Evolutionary conservation across 2,113 vertebrate genomes (phyloP).

Genomic region (Arizona elegans): DNA sequence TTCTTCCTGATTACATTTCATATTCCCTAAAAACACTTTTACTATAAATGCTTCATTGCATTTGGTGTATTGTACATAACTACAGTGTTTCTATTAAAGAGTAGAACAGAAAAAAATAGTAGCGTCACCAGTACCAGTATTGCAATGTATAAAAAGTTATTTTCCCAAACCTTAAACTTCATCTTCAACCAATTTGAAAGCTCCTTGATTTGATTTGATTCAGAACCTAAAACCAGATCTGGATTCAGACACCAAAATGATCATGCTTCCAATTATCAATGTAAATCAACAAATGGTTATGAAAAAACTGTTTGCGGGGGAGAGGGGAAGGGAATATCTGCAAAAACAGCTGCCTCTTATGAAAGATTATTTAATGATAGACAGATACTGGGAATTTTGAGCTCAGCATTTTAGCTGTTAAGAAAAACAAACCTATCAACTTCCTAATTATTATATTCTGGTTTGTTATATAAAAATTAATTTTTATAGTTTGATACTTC

Average conservation of each 20-base stretch:
- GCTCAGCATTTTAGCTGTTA: background rate
- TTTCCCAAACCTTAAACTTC: background rate
- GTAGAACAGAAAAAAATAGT: background rate
- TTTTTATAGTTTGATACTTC: background rate
- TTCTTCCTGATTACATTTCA: constrained; percentile 20
- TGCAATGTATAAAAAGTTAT: background rate
- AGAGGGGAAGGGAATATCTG: background rate
- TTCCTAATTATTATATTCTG: background rate
- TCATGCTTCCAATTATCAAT: background rate
- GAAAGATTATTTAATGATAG: background rate
- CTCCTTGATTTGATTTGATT: background rate
- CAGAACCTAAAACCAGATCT: background rate
- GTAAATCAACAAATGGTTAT: background rate
- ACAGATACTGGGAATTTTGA: background rate
- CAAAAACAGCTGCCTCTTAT: background rate
- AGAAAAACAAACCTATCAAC: background rate
- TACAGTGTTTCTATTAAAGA: background rate
- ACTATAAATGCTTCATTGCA: constrained; percentile 26
- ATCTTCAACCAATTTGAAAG: background rate
- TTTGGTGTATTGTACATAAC: background rate
- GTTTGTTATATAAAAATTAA: background rate
- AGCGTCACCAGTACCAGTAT: background rate
- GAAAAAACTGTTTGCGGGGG: background rate
- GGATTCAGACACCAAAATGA: background rate
- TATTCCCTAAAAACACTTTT: constrained; percentile 40